Evolutionary conservation across 2,113 vertebrate species (phyloP).

Genomic region (Chaenocephalus aceratus): DNA sequence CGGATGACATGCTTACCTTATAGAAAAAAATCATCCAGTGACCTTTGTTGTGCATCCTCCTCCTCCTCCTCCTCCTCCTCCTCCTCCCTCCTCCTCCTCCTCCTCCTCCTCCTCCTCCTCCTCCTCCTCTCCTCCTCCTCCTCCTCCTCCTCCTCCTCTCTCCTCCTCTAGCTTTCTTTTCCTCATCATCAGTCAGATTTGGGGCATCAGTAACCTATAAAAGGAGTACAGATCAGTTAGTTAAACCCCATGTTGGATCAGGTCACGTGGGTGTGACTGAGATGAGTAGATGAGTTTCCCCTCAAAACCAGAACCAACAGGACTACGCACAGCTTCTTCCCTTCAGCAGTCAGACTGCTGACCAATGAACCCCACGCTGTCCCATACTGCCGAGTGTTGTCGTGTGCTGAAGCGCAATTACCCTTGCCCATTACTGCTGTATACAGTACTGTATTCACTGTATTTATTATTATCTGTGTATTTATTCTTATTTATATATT

Average conservation of each 20-base stretch:
- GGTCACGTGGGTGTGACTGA: neutral
- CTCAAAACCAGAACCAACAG: neutral
- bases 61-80: neutral
- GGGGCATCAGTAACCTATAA: neutral
- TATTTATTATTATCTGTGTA: too few species aligned
- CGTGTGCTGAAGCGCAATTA: too few species aligned
- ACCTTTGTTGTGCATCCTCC: conserved; percentile 24
- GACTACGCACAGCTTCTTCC: too few species aligned
- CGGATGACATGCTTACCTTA: conserved; percentile 19
- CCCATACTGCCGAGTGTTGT: too few species aligned
- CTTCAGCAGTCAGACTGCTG: too few species aligned
- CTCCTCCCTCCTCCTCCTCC: neutral
- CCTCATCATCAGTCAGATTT: neutral
- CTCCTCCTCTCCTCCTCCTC: neutral
- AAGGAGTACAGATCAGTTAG: neutral
- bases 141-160: conserved; percentile 5
- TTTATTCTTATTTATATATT: too few species aligned
- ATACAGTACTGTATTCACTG: too few species aligned
- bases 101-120: neutral
- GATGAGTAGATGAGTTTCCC: neutral
- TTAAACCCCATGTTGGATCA: neutral
- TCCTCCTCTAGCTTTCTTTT: neutral
- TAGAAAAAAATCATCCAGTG: conserved; percentile 22
- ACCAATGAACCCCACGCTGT: too few species aligned
- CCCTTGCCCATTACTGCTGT: too few species aligned